phyloP scores from a whole-genome alignment of 2,113 vertebrate species.

The Caracal caracal region DNA sequence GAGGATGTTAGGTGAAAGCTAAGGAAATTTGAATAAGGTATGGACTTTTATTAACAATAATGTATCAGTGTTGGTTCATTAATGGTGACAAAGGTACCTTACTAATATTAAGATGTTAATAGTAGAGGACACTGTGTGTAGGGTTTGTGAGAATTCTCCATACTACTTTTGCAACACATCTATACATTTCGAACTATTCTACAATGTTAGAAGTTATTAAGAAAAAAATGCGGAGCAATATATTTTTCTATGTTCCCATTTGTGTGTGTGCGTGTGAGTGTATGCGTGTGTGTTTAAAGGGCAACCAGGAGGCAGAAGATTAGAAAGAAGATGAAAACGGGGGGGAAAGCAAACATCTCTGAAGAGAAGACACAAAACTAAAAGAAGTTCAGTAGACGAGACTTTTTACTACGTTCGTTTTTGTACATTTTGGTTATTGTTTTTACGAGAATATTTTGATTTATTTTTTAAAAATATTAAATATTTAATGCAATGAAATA shows the following conservation, averaged over 20 bases:
- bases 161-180: neutral
- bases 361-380: neutral
- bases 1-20: neutral
- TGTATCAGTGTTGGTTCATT: neutral
- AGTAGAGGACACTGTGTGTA: neutral
- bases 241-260: neutral
- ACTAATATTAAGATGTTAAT: neutral
- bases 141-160: neutral
- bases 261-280: neutral
- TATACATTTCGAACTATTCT: neutral
- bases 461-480: neutral
- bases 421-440: neutral
- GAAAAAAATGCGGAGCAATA: neutral
- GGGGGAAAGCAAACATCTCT: neutral
- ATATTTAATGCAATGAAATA: neutral
- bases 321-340: neutral
- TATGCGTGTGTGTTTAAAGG: neutral
- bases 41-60: neutral
- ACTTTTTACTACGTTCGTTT: neutral
- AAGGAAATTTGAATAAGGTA: neutral
- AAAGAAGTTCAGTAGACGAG: neutral
- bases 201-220: neutral
- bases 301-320: neutral
- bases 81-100: neutral
- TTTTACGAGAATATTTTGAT: neutral